phyloP scores from a whole-genome alignment of 2,113 vertebrate species.

The Malaclemys terrapin region DNA sequence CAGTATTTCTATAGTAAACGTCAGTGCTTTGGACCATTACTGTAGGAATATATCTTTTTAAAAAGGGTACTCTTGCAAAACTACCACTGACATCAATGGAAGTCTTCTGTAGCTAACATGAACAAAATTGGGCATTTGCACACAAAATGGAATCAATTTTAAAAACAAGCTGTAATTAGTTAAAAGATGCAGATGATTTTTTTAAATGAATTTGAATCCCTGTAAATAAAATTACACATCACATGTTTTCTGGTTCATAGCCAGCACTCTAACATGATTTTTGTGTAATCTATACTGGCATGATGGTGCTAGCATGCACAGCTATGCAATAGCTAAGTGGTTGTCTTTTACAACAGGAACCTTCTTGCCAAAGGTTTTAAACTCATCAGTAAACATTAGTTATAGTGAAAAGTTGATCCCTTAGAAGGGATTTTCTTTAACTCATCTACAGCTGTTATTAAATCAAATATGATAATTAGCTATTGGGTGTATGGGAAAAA shows the following conservation, averaged over 20 bases:
- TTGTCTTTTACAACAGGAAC: not conserved
- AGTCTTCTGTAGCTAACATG: not conserved
- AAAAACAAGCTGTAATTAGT: not conserved
- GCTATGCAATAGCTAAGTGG: not conserved
- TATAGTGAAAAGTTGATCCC: not conserved
- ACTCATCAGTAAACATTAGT: not conserved
- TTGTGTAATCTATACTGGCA: not conserved
- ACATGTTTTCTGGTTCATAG: not conserved
- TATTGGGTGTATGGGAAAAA: not conserved
- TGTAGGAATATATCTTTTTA: not conserved
- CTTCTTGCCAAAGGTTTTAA: conserved; percentile 35
- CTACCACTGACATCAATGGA: not conserved
- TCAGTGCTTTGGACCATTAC: not conserved
- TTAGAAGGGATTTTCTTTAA: not conserved
- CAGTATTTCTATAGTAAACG: conserved; percentile 7
- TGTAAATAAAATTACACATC: not conserved
- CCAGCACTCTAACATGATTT: not conserved
- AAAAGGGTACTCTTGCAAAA: not conserved
- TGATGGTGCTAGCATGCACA: not conserved
- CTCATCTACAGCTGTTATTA: not conserved
- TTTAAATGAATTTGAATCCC: not conserved
- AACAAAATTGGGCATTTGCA: conserved; percentile 1
- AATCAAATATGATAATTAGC: not conserved
- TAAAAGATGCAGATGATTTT: not conserved
- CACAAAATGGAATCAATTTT: not conserved